Evolutionary conservation across 2,797 vertebrate species (phyloP), one percentile per base, ranked within the genome.

Genomic region (Enteromius mattozi): DNA sequence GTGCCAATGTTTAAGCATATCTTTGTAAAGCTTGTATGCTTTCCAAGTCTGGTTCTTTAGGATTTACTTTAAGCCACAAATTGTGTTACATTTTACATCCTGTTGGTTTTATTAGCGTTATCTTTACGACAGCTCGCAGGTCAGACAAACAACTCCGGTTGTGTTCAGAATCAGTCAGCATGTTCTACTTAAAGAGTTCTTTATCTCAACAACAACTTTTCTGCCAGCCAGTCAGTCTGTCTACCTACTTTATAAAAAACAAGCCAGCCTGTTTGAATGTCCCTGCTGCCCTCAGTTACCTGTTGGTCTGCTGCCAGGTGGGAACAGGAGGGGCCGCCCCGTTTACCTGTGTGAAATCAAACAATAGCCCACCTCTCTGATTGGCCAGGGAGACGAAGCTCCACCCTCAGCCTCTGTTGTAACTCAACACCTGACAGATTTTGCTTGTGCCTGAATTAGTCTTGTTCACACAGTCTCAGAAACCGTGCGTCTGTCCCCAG

Each of bases 401-500:
- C 40, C 77, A 71, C 86, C 89, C 91, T 87, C 45, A 14, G 74
- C n/a, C 77, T 87, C 82, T 72, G 84, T 82, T 92, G 93, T 93
- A 94, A 94, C 86, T 89, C 30, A 91, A 93, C 91, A 93, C 92
- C 93, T 92, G 92, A 92, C 88, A 81, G 78, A 81, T 74, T 84
- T 88, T 83, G 86, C 86, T 88, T 88, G 85, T 85, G 86, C 87
- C 75, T 87, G 81, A 87, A 86, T 89, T 85, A 82, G 88, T 81
- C 83, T 85, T 63, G 82, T 88, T 89, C 86, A 85, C 82, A 78
- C 47, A 78, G 85, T 84, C 75, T 81, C 85, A 84, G 79, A 88
- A 86, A 87, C 54, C 66, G 66, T 81, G 79, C 78, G 27, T 65
- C 88, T 86, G 84, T 92, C 93, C 86, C 89, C 78, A 68, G 89